Conservation (phyloP, 2,113 vertebrate species). For the Campylomormyrus numenius region DNA sequence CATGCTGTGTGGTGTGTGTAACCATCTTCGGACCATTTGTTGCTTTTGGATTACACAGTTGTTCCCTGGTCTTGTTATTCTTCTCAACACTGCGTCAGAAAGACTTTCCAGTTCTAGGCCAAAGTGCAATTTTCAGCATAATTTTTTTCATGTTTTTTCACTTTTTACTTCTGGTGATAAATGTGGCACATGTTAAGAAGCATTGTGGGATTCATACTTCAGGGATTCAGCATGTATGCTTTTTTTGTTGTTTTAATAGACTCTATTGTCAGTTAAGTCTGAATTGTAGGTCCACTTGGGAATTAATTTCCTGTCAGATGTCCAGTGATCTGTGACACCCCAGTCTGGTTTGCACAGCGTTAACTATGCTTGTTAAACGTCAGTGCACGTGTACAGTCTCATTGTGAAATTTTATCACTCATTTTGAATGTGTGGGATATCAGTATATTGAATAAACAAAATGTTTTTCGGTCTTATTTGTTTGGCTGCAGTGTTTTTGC, state of each 20-base stretch:
- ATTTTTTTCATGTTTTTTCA: neutral
- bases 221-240: constrained; percentile 14
- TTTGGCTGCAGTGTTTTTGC: neutral
- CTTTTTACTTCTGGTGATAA: neutral
- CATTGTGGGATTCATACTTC: constrained; percentile 11
- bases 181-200: neutral
- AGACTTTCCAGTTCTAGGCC: constrained; percentile 13
- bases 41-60: neutral
- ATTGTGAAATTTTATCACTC: constrained; percentile 13
- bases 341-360: constrained; percentile 16
- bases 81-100: constrained; percentile 7
- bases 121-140: constrained; percentile 19
- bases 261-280: neutral
- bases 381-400: constrained; percentile 19
- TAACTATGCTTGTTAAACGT: neutral
- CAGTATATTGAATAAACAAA: constrained; percentile 23
- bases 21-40: neutral
- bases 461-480: neutral
- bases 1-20: neutral
- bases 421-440: constrained; percentile 15
- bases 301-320: neutral
- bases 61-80: neutral
- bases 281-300: constrained; percentile 11
- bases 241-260: neutral
- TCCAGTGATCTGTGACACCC: neutral